phyloP scores from a whole-genome alignment of 1,140 invertebrate species.

The Frieseomelitta varia region DNA sequence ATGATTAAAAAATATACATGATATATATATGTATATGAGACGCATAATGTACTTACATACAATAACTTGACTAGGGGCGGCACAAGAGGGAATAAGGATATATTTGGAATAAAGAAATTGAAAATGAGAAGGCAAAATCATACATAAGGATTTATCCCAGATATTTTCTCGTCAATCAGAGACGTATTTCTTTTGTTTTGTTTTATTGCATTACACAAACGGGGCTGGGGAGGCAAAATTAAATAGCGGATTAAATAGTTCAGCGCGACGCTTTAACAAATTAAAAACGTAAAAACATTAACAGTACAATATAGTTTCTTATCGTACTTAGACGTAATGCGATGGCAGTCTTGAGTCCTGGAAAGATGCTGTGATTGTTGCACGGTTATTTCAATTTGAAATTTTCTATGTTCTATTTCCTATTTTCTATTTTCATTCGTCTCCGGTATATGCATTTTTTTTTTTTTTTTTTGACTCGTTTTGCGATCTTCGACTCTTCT shows the following conservation, averaged over 20 bases:
- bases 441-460: slow-evolving; percentile 43
- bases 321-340: slow-evolving; percentile 78
- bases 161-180: slow-evolving; percentile 50
- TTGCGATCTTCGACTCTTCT: slow-evolving; percentile 51
- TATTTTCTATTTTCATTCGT: slow-evolving; percentile 52
- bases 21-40: neutral
- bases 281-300: slow-evolving; percentile 81
- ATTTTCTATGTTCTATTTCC: slow-evolving; percentile 51
- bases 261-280: slow-evolving; percentile 77
- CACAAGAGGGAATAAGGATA: neutral
- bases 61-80: neutral
- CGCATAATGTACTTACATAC: neutral
- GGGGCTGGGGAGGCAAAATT: slow-evolving; percentile 65
- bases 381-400: slow-evolving; percentile 73
- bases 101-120: neutral
- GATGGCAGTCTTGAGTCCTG: slow-evolving; percentile 81
- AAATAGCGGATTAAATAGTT: slow-evolving; percentile 71
- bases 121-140: neutral
- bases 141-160: slow-evolving; percentile 4
- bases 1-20: neutral
- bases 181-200: slow-evolving; percentile 51
- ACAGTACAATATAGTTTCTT: slow-evolving; percentile 79
- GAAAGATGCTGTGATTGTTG: slow-evolving; percentile 80
- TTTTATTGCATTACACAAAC: slow-evolving; percentile 69
- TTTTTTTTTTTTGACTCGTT: slow-evolving; percentile 18